Conservation (phyloP, 2,888 invertebrate genomes). For the Arenicola marina region DNA sequence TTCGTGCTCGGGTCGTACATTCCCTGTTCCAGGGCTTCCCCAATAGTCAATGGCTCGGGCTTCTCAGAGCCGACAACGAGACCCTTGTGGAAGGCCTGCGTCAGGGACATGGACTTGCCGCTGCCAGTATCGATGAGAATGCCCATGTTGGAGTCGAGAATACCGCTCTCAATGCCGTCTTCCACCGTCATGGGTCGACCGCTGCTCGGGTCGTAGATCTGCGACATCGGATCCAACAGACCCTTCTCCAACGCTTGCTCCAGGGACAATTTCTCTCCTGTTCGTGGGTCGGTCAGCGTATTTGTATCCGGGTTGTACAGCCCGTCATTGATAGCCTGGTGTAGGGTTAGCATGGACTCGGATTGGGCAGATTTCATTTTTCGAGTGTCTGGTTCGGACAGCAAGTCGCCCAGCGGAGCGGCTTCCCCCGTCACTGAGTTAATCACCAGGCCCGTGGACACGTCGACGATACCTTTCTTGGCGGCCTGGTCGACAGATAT, state of each 20-base stretch:
- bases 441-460: conserved; percentile 68
- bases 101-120: conserved; percentile 69
- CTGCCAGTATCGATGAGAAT: conserved; percentile 67
- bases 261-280: conserved; percentile 76
- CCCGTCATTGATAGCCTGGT: conserved; percentile 63
- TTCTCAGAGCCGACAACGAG: conserved; percentile 53
- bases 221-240: conserved; percentile 66
- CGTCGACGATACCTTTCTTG: conserved; percentile 58
- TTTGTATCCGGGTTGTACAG: conserved; percentile 52
- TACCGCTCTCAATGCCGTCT: conserved; percentile 66
- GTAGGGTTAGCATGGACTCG: conserved; percentile 2
- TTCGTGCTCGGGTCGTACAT: conserved; percentile 68
- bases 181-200: conserved; percentile 69
- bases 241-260: conserved; percentile 80
- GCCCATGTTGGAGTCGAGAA: conserved; percentile 50
- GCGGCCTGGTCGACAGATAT: conserved; percentile 81
- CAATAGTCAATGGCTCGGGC: not conserved
- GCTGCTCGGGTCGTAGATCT: conserved; percentile 15
- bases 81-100: conserved; percentile 76
- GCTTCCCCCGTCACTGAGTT: conserved; percentile 71
- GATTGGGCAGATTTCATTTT: not conserved
- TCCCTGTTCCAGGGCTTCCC: conserved; percentile 67
- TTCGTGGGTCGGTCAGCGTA: conserved; percentile 68
- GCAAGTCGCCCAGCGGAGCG: conserved; percentile 70
- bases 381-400: not conserved